Conservation (phyloP, 2,797 vertebrate species). For the Platalea minor region DNA sequence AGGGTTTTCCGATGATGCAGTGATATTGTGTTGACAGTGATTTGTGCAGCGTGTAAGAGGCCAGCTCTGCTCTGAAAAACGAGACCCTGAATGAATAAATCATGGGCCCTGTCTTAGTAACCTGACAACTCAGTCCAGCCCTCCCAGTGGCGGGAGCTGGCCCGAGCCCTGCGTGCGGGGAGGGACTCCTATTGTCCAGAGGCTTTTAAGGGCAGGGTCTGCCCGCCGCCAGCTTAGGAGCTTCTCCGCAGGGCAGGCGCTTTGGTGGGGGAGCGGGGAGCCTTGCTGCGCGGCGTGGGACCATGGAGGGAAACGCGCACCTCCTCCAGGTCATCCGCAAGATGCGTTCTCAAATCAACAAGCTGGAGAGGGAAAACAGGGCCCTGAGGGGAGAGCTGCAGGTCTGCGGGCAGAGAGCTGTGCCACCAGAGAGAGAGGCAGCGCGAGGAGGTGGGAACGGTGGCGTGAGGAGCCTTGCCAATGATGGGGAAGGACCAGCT, state of each 20-base stretch:
- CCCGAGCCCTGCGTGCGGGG: neutral
- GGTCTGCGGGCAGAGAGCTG: neutral
- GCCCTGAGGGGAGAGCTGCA: conserved; percentile 75
- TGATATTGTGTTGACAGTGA: neutral
- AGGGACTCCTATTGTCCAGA: neutral
- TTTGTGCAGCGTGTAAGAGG: conserved; percentile 13
- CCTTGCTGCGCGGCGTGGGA: rapidly evolving
- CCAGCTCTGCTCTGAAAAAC: conserved; percentile 54
- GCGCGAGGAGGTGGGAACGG: neutral
- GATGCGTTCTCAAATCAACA: conserved; percentile 86
- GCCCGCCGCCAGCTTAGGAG: neutral
- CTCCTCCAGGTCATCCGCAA: conserved; percentile 84
- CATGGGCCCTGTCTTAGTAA: conserved; percentile 54
- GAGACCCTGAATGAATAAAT: conserved; percentile 76
- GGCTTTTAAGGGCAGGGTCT: conserved; percentile 15
- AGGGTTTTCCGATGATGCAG: rapidly evolving
- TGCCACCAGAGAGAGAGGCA: neutral
- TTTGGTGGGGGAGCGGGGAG: neutral
- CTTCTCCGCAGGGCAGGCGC: neutral
- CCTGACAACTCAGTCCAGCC: neutral
- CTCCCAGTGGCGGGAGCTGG: conserved; percentile 35
- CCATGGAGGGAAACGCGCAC: conserved; percentile 82
- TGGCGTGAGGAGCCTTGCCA: neutral
- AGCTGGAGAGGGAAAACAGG: conserved; percentile 86
- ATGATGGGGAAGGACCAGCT: rapidly evolving